Conservation (phyloP, 2,113 vertebrate genomes). For the Semicossyphus pulcher region DNA sequence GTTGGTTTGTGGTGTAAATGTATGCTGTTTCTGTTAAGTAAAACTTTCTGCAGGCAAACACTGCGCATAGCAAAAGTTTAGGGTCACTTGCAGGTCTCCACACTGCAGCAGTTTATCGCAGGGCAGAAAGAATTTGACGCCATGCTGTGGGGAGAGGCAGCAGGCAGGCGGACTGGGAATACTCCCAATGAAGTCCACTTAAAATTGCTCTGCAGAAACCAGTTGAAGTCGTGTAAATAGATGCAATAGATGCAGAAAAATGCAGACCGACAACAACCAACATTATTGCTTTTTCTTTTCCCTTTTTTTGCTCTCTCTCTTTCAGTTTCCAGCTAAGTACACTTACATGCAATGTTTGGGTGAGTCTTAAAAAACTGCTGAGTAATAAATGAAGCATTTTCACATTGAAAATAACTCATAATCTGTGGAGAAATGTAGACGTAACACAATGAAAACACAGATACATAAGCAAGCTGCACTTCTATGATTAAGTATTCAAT, state of each 20-base stretch:
- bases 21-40: not conserved
- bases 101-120: slow-evolving; percentile 26
- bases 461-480: not conserved
- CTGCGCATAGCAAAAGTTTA: slow-evolving; percentile 9
- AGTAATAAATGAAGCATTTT: not conserved
- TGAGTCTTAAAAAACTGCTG: not conserved
- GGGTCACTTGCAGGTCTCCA: slow-evolving; percentile 27
- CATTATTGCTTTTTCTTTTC: too few relatives aligned
- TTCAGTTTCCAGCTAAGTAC: not conserved
- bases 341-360: not conserved
- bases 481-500: not conserved
- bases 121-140: slow-evolving; percentile 22
- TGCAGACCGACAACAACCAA: too few relatives aligned
- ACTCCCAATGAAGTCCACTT: slow-evolving; percentile 2
- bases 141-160: slow-evolving; percentile 16
- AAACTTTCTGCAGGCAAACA: not conserved
- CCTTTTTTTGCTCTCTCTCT: not conserved
- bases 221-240: not conserved
- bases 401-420: not conserved
- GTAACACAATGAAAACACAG: too few relatives aligned
- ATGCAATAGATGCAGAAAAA: not conserved
- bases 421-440: too few relatives aligned
- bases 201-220: not conserved
- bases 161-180: slow-evolving; percentile 9
- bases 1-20: not conserved